Base-by-base conservation (phyloP, 2,113 vertebrate genomes). In the Corythaixoides concolor region DNA sequence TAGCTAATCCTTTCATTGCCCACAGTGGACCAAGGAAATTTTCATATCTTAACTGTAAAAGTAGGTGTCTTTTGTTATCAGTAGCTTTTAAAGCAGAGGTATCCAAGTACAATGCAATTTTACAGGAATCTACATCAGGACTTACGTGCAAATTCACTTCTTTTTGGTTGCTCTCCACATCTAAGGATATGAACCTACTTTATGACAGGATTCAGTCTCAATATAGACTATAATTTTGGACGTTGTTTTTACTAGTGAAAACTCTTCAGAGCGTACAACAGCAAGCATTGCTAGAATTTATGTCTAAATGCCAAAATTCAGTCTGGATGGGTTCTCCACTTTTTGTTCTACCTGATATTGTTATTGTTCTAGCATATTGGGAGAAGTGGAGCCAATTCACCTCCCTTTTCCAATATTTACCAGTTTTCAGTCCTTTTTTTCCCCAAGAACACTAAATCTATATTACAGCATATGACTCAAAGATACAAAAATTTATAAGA, bases 1-100 rank as follows among this genome's bases (percentile, higher is more conserved):
- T 30, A 80, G 88, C 52, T 96, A 97, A 97, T 96, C 91, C 73
- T 95, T 92, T 88, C 56, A 80, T 32, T 92, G 70, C 24, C 81
- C 82, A 76, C 39, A 77, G 76, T 74, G 56, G 76, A 84, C 50
- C 17, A 69, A 95, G 80, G 75, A 70, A 59, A 11, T 43, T 62
- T 77, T 73, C 43, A 50, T 62, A 74, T 49, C 39, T 85, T 87
- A 87, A 74, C 85, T 66, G 23, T 76, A 89, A 85, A 95, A 93
- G 66, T 6, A 77, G 37, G 22, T 35, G 27, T 59, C 30, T 82
- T 69, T 35, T 86, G 53, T 62, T 77, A 66, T 41, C 43, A 55
- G 33, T 21, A 53, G 41, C 63, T 70, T 94, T 87, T 92, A 76
- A 79, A 56, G 23, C 10, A 77, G 33, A 84, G 32, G 3, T 45